These are phyloP conservation scores for Cassiopea andromeda DNA, from an alignment of 30 jellyfish, hydroid and myxozoan species.

Conservation along the genomic window DNA sequence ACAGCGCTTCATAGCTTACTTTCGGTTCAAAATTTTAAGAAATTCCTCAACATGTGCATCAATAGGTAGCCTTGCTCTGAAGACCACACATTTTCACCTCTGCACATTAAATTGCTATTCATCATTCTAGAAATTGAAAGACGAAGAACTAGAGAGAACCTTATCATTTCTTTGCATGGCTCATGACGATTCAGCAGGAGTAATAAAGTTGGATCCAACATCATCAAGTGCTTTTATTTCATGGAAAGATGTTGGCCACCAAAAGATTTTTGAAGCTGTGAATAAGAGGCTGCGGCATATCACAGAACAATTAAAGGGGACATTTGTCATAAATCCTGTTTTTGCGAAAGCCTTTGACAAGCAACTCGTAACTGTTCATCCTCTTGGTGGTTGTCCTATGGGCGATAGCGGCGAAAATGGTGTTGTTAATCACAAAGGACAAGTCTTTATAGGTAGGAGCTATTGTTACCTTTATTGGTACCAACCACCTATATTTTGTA, in stretches of 20 bases:
- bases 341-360: constrained; percentile 59
- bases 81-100: too few relatives aligned
- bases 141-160: constrained; percentile 54
- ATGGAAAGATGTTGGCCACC: constrained; percentile 79
- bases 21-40: too few relatives aligned
- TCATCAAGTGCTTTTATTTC: constrained; percentile 32
- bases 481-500: too few relatives aligned
- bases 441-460: constrained; percentile 67
- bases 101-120: background rate
- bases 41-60: too few relatives aligned
- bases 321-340: constrained; percentile 65
- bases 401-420: constrained; percentile 70
- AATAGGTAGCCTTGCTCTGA: too few relatives aligned
- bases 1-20: too few relatives aligned
- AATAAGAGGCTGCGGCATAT: constrained; percentile 34
- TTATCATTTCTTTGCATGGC: constrained; percentile 72
- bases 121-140: constrained; percentile 33
- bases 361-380: constrained; percentile 74
- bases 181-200: constrained; percentile 68
- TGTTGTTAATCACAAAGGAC: constrained; percentile 86
- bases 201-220: constrained; percentile 51
- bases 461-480: too few relatives aligned
- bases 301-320: constrained; percentile 62
- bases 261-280: constrained; percentile 43
- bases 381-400: constrained; percentile 88